These are phyloP conservation scores for Tinea semifulvella DNA, from an alignment of 2,888 invertebrate genomes.

Conservation along the genomic window DNA sequence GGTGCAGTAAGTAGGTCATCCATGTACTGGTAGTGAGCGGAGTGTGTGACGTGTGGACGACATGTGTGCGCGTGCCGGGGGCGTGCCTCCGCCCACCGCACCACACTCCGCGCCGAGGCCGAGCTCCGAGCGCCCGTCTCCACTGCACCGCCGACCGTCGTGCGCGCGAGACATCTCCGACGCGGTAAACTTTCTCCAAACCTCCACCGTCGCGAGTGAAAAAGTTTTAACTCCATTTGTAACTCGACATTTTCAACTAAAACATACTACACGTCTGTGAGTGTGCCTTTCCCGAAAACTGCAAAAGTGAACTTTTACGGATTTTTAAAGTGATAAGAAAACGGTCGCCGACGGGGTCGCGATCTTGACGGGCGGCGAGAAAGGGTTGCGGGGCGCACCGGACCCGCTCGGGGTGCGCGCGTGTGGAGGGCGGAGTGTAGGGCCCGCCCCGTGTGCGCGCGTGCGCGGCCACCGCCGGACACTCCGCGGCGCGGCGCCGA, in stretches of 20 bases:
- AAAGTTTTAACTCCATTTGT: background rate
- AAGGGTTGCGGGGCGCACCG: conserved; percentile 14
- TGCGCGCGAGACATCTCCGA: conserved; percentile 19
- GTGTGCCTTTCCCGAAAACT: background rate
- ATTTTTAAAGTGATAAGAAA: conserved; percentile 1
- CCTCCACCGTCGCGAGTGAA: background rate
- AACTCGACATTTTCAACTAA: too few relatives aligned
- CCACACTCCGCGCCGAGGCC: conserved; percentile 16
- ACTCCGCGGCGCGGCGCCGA: conserved; percentile 29
- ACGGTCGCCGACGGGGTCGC: conserved; percentile 29
- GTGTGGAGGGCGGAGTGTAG: conserved; percentile 47
- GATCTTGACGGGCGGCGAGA: conserved; percentile 5
- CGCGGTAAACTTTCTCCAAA: background rate
- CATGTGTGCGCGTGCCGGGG: conserved; percentile 37
- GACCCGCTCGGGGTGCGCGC: conserved; percentile 18
- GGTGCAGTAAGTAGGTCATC: conserved; percentile 16
- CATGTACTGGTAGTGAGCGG: conserved; percentile 25
- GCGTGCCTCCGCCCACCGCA: conserved; percentile 33
- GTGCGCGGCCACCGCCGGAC: conserved; percentile 50
- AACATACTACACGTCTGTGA: background rate
- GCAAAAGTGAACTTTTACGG: conserved; percentile 8
- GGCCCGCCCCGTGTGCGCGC: conserved; percentile 28
- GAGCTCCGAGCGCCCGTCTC: conserved; percentile 17
- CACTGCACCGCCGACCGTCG: background rate
- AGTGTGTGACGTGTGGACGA: conserved; percentile 44